Evolutionary conservation across 2,888 invertebrate species (phyloP), one percentile per base, ranked within the genome.

Genomic region (Slavum lentiscoides): DNA sequence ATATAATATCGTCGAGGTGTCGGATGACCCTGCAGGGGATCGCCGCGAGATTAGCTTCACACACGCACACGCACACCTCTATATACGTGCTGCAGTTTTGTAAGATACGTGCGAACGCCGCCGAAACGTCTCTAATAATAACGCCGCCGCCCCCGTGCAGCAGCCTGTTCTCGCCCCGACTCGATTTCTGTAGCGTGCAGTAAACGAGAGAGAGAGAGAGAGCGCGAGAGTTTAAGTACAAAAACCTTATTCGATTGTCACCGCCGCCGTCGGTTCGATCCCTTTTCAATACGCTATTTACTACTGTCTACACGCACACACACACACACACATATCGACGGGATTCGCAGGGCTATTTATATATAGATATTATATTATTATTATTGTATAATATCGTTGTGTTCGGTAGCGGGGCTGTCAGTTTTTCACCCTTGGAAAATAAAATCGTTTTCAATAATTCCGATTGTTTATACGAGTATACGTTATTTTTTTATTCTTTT

Each of bases 1-100:
- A 70, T 80, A 80, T 80, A 64, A 70, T 70, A 64, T 70, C 62
- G 69, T 19, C 23, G 64, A 70, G 80, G 80, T 80, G 80, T 80
- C 80, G 55, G 80, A 80, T 80, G 80, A 80, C 80, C 80, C 80
- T 21, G 69, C 80, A 80, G 80, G 80, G 80, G 80, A 80, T 80
- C 80, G 39, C 55, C 70, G 80, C 70, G 62, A 70, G 80, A 80
- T 70, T 80, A 80, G 70, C 80, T 80, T 72, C 80, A 64, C 76
- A 61, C 43, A 49, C 58, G 13, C 55, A 62, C 53, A 30, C 53
- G 21, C 62, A 23, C 61, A 43, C n/a, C n/a, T n/a, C n/a, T n/a
- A n/a, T 23, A 55, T 70, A 49, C 17, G n/a, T 19, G 9, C 37
- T 0, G 15, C 0, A 37, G 53, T 39, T n/a, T 13, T 68, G 30